These are phyloP conservation scores for Amorpha juglandis DNA, from an alignment of 2,888 invertebrate genomes.

Conservation along the genomic window DNA sequence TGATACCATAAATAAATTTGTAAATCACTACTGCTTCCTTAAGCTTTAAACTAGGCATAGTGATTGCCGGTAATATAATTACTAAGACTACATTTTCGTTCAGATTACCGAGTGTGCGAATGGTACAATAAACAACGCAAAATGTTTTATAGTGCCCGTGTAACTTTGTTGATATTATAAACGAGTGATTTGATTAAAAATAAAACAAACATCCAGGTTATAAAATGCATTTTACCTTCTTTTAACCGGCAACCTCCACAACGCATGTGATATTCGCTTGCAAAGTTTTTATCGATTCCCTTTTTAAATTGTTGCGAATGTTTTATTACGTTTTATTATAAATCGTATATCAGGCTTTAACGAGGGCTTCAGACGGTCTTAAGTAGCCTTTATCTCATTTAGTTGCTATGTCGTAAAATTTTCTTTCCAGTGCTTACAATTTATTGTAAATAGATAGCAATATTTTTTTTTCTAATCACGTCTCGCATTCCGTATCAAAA, in stretches of 20 bases:
- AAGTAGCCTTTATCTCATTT: slow-evolving; percentile 78
- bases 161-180: slow-evolving; percentile 57
- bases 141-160: slow-evolving; percentile 35
- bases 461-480: slow-evolving; percentile 9
- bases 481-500: background rate
- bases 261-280: slow-evolving; percentile 72
- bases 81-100: slow-evolving; percentile 18
- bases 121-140: slow-evolving; percentile 28
- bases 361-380: slow-evolving; percentile 67
- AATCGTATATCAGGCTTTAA: slow-evolving; percentile 80
- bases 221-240: slow-evolving; percentile 80
- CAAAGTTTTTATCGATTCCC: slow-evolving; percentile 75
- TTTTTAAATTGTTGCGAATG: slow-evolving; percentile 81
- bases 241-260: slow-evolving; percentile 60
- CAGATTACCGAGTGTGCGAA: slow-evolving; percentile 26
- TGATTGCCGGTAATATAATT: slow-evolving; percentile 20
- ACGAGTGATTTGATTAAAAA: slow-evolving; percentile 64
- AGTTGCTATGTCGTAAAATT: slow-evolving; percentile 71
- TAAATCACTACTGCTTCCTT: slow-evolving; percentile 10
- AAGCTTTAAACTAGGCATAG: slow-evolving; percentile 5
- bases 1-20: slow-evolving; percentile 6
- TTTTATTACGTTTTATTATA: slow-evolving; percentile 81
- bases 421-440: slow-evolving; percentile 22
- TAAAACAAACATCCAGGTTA: slow-evolving; percentile 60
- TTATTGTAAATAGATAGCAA: slow-evolving; percentile 16